phyloP scores from a whole-genome alignment of 1,140 invertebrate species.

The Nebria ingens region DNA sequence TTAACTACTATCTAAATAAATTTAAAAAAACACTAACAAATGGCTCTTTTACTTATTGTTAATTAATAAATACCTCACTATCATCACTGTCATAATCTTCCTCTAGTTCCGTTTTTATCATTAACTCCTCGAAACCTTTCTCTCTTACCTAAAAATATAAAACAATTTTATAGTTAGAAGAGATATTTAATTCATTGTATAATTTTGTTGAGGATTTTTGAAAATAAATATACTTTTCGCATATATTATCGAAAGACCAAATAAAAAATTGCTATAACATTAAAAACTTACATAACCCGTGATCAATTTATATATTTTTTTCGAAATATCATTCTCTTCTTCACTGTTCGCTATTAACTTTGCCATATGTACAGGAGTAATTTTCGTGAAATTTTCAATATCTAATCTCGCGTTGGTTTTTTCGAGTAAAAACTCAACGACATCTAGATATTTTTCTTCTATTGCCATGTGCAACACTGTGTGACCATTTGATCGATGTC shows the following conservation, averaged over 20 bases:
- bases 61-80: background rate
- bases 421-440: constrained; percentile 41
- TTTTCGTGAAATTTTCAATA: constrained; percentile 23
- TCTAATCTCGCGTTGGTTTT: constrained; percentile 24
- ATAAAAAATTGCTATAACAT: background rate
- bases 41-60: background rate
- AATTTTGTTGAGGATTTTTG: too few relatives aligned
- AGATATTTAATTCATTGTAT: too few relatives aligned
- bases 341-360: constrained; percentile 19
- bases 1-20: background rate
- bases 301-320: background rate
- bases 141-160: background rate
- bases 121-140: background rate
- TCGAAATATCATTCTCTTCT: constrained; percentile 13
- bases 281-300: background rate
- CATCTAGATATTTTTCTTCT: constrained; percentile 34
- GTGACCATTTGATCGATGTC: constrained; percentile 41
- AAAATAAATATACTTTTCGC: too few relatives aligned
- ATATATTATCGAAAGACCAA: background rate
- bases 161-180: too few relatives aligned
- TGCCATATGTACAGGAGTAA: constrained; percentile 25
- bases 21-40: background rate
- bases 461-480: constrained; percentile 47
- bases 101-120: background rate
- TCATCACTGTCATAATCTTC: background rate